Percentiles rank a stretch among this genome's conserved stretches.
phyloP scores from a whole-genome alignment of 2,797 vertebrate genomes.

The Bradypodion pumilum region DNA sequence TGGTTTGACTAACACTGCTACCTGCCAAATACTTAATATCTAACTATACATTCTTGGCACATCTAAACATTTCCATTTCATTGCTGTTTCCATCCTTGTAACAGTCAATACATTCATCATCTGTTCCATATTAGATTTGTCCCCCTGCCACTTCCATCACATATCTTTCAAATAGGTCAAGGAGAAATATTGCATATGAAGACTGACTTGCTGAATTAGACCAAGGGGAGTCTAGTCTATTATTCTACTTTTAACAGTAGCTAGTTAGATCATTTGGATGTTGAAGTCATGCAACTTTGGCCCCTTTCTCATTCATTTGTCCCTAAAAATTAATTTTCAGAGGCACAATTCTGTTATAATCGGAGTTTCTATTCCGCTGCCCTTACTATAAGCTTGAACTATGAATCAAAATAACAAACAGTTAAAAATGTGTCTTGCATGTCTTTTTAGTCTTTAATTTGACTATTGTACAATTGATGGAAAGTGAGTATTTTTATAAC shows the following conservation, averaged over 20 bases:
- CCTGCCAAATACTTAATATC: constrained; percentile 24
- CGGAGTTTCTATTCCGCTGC: background rate
- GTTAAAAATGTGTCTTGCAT: background rate
- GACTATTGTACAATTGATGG: too few relatives aligned
- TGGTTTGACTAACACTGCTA: constrained; percentile 4
- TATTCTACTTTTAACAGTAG: background rate
- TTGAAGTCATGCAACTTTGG: too few relatives aligned
- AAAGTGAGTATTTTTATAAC: too few relatives aligned
- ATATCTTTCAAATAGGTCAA: constrained; percentile 10
- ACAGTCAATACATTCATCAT: constrained; percentile 30
- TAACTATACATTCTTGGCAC: constrained; percentile 25
- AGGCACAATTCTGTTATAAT: background rate
- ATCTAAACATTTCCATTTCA: constrained; percentile 17
- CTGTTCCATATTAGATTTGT: constrained; percentile 21
- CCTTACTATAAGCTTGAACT: background rate
- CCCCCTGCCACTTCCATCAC: background rate
- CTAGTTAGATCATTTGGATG: background rate
- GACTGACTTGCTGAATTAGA: background rate
- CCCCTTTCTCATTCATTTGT: background rate
- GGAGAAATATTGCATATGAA: background rate
- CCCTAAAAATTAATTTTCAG: background rate
- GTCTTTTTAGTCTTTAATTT: too few relatives aligned
- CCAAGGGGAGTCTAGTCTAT: background rate
- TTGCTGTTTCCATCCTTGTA: constrained; percentile 20
- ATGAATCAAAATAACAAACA: background rate